Percentiles rank a stretch among this genome's conserved stretches.
Conservation (phyloP, 2,888 invertebrate species). For the Tipula lateralis region DNA sequence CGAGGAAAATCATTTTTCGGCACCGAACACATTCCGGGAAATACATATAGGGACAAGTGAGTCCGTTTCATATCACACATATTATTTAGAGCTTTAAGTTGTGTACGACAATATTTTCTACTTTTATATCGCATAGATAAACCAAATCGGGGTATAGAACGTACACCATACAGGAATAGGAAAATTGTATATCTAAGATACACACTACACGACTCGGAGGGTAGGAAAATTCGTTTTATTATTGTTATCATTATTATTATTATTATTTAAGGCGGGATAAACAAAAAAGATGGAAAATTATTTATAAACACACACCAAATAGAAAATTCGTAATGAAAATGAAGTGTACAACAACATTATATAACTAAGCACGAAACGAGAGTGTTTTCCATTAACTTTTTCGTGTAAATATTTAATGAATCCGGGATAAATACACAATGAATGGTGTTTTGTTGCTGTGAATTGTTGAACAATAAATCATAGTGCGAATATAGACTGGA, state of each 20-base stretch:
- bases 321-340: conserved; percentile 3
- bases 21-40: not conserved
- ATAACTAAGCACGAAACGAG: not conserved
- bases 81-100: not conserved
- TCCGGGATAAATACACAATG: not conserved
- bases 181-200: not conserved
- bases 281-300: not conserved
- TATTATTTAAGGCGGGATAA: not conserved
- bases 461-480: too few species aligned
- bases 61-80: not conserved
- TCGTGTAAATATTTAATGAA: conserved; percentile 1
- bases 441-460: too few species aligned
- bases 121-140: not conserved
- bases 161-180: not conserved
- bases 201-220: not conserved
- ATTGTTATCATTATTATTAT: not conserved
- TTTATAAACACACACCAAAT: not conserved
- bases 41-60: not conserved
- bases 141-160: not conserved
- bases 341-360: not conserved
- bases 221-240: not conserved
- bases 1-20: not conserved
- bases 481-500: too few species aligned
- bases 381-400: conserved; percentile 1
- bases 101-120: not conserved